Base-by-base conservation (phyloP, 2,888 invertebrate species). In the Rhorus exstirpatorius region DNA sequence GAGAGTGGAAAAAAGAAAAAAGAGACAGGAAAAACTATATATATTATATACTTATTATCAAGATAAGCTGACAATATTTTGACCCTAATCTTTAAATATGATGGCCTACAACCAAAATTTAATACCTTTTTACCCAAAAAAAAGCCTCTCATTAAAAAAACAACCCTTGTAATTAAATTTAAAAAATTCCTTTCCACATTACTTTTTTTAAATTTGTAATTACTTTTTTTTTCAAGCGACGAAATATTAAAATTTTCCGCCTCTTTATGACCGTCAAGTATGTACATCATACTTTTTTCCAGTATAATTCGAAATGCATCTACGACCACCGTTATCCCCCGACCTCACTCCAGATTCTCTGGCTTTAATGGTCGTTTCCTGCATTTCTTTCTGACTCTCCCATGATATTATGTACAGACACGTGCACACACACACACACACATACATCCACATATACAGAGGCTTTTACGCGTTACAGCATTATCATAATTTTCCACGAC, bases 401-500 rank as follows among this genome's bases (percentile, higher is more conserved):
- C 31, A 53, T 53, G 17, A 58, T 68, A 31, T 67, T 51, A 51
- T 60, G 51, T 55, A 55, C 26, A 26, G 26, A 55, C 72, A 74
- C 72, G 38, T n/a, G n/a, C n/a, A n/a, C n/a, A n/a, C n/a, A n/a
- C n/a, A n/a, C n/a, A n/a, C n/a, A n/a, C n/a, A n/a, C n/a, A n/a
- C n/a, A n/a, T n/a, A n/a, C n/a, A n/a, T n/a, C n/a, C n/a, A n/a
- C n/a, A n/a, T n/a, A 31, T 31, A 31, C 31, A 6, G 6, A 31
- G 38, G 74, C 53, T 63, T 63, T 74, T 63, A 63, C 38, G 63
- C 63, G 61, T 53, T 46, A n/a, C 55, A 31, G 55, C 55, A 75
- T 75, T 65, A 67, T 75, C 75, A 61, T 68, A 68, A 77, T 68
- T 60, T 49, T 61, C 60, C 60, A 24, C 49, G 68, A 51, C 68